Base-by-base conservation (phyloP, 2,797 vertebrate species). In the Myiotriccus ornatus region DNA sequence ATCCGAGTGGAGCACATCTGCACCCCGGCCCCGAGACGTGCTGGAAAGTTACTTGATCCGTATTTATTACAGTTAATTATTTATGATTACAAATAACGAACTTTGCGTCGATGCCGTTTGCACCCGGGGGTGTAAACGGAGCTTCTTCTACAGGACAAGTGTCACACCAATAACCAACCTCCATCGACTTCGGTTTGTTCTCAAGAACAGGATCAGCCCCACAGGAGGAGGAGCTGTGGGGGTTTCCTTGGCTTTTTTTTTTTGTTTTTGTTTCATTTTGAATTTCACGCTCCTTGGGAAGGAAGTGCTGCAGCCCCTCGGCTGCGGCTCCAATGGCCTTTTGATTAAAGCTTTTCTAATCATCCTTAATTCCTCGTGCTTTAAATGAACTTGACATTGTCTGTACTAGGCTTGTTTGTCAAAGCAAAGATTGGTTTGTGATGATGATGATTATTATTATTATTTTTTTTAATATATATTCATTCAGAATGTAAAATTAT, bases 11-110 rank as follows among this genome's bases (percentile, higher is more conserved):
- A 95, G 98, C 98, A 92, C 95, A 96, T 96, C 97, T 94, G 97
- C 97, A 92, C 59, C 96, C 98, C 96, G 95, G 98, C 98, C 98
- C 98, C 97, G 41, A 74, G 95, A 43, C 69, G 97, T 98, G 98
- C 99, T 98, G 98, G 98, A 98, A 98, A 98, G 98, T 99, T 98
- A 98, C 98, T 99, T 98, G 98, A 97, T 97, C 95, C 96, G 96
- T 99, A 99, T 99, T 99, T 99, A 99, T 99, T 99, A 99, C 98
- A 98, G 97, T 99, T 98, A 98, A 98, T 99, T 99, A 99, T 99
- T 99, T 99, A 99, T 99, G 98, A 98, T 98, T 98, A 98, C 98
- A 98, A 99, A 97, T 99, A 99, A 99, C 97, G 92, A 95, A 97
- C 96, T 97, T 98, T 97, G 97, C 96, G 97, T 95, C 77, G 52